Base-by-base conservation (phyloP, 2,113 vertebrate species). In the Chaetorhynchus papuensis region DNA sequence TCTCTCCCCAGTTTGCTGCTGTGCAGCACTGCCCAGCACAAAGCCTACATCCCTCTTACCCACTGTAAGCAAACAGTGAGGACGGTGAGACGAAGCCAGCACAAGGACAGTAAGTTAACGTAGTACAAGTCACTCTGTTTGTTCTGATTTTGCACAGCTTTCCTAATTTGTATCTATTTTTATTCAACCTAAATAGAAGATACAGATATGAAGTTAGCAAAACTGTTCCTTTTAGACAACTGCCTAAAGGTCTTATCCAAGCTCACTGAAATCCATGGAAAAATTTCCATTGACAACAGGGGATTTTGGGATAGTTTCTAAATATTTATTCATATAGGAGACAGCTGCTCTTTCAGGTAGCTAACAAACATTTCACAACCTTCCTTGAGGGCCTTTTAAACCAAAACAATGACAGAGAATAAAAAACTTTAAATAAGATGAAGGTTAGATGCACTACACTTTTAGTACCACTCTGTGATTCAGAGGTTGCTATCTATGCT, bases 331-430 rank as follows among this genome's bases (percentile, higher is more conserved):
- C 56, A 42, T 72, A 56, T 52, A 72, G 44, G 15, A 93, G 65
- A 87, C 26, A 83, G 72, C 30, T 61, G 44, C 49, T 92, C 47
- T 70, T 90, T 60, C 70, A 76, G 56, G 53, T 74, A 76, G 15
- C 20, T 69, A 39, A 93, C 52, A 60, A 21, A 83, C 66, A 84
- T 80, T 91, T 85, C 33, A 49, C 42, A 85, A 47, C 27, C 49
- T 91, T 92, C 72, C 76, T 83, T 42, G 61, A 84, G 94, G 72
- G 66, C 20, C 57, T 93, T 96, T 93, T 77, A 92, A 95, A 93
- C 23, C 16, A 78, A 65, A 94, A 79, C 72, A 91, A 82, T 86
- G 64, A 90, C 92, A 84, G 21, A 50, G 31, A 87, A 94, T 63
- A 82, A 93, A 87, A 76, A 83, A 60, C 53, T 89, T 81, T 53